Percentiles rank a stretch among this genome's conserved stretches.
Conservation (phyloP, 1,140 invertebrate species). For the Yoshiicerus persimilis region DNA sequence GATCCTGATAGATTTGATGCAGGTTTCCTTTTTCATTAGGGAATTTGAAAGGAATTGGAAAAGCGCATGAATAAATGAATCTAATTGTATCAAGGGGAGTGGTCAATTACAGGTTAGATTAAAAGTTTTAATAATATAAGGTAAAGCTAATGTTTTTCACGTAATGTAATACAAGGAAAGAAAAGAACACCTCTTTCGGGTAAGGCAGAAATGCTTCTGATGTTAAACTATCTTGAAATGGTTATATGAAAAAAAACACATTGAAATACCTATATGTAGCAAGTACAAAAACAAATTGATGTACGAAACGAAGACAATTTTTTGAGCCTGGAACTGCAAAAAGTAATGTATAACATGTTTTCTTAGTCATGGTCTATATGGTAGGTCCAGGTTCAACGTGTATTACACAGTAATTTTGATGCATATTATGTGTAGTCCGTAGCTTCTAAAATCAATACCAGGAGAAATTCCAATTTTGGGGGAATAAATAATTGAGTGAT, state of each 20-base stretch:
- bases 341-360: no score
- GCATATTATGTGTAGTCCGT: background rate
- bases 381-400: background rate
- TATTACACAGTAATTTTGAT: no score
- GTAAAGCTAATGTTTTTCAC: no score
- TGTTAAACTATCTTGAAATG: no score
- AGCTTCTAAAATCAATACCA: slow-evolving; percentile 31
- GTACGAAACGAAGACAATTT: no score
- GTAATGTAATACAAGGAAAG: no score
- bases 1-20: background rate
- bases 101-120: no score
- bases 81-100: background rate
- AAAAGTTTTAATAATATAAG: no score
- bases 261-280: background rate
- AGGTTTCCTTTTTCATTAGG: background rate
- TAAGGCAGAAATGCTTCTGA: no score
- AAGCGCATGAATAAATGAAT: background rate
- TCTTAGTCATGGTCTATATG: no score
- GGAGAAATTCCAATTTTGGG: slow-evolving; percentile 44
- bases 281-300: background rate
- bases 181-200: no score
- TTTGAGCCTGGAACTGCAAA: no score
- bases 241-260: background rate
- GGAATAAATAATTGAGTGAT: slow-evolving; percentile 49
- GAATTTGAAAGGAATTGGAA: background rate